Evolutionary conservation across 2,113 vertebrate genomes (phyloP).

Genomic region (Odontophorus gujanensis): DNA sequence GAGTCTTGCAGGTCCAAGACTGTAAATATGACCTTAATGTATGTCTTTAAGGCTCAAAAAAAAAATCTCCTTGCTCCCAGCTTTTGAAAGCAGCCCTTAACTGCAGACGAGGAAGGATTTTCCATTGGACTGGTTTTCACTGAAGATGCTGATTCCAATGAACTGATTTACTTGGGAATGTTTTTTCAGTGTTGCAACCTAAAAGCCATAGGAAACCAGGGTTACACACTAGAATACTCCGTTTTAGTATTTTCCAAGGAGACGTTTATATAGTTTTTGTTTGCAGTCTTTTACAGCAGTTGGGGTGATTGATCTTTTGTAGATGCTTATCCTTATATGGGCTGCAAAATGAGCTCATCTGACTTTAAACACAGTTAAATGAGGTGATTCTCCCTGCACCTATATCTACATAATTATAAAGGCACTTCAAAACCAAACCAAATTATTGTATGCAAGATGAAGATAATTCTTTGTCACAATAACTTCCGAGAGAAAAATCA

Average conservation of each 20-base stretch:
- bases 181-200: neutral
- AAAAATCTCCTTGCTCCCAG: neutral
- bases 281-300: neutral
- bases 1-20: neutral
- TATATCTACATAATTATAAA: neutral
- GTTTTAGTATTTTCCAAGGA: neutral
- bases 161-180: neutral
- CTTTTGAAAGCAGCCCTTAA: neutral
- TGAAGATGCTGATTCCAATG: neutral
- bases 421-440: neutral
- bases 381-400: neutral
- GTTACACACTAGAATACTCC: neutral
- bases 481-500: neutral
- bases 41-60: neutral
- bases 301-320: neutral
- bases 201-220: neutral
- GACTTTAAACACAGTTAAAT: neutral
- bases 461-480: neutral
- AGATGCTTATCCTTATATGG: neutral
- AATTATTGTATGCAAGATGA: neutral
- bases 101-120: rapidly evolving
- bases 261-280: neutral
- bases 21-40: neutral
- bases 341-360: neutral
- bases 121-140: rapidly evolving